Evolutionary conservation across 2,113 vertebrate genomes (phyloP).

Genomic region (Vimba vimba): DNA sequence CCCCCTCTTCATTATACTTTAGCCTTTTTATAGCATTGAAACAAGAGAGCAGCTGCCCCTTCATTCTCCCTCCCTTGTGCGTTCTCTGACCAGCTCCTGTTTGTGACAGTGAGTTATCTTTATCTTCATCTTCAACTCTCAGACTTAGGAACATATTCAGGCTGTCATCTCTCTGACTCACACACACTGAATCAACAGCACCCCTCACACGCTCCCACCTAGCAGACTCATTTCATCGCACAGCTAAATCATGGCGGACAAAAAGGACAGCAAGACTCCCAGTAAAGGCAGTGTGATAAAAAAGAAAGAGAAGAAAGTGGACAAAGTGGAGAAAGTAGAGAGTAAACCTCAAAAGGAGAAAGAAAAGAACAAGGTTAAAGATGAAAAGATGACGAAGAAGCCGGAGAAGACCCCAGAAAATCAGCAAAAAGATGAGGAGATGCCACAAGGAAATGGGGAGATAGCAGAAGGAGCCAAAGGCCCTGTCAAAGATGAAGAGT

Average conservation of each 20-base stretch:
- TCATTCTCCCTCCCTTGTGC: slow-evolving; percentile 48
- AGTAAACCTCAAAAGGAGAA: slow-evolving; percentile 68
- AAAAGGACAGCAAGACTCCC: slow-evolving; percentile 42
- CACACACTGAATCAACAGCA: slow-evolving; percentile 27
- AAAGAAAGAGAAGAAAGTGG: slow-evolving; percentile 66
- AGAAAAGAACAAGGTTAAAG: slow-evolving; percentile 55
- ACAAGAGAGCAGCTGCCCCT: slow-evolving; percentile 60
- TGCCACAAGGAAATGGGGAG: slow-evolving; percentile 44
- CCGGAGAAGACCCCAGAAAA: slow-evolving; percentile 56
- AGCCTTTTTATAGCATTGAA: slow-evolving; percentile 69
- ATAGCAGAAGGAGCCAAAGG: slow-evolving; percentile 57
- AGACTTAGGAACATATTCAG: slow-evolving; percentile 12
- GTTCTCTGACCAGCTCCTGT: slow-evolving; percentile 39
- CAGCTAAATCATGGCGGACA: slow-evolving; percentile 59
- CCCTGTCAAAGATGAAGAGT: slow-evolving; percentile 68
- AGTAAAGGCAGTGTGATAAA: slow-evolving; percentile 34
- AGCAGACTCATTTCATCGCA: background rate
- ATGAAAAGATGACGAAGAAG: slow-evolving; percentile 59
- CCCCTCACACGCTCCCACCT: background rate
- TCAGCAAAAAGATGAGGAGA: slow-evolving; percentile 46
- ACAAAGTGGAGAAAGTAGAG: slow-evolving; percentile 69
- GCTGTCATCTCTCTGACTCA: slow-evolving; percentile 39
- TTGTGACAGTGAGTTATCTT: slow-evolving; percentile 39
- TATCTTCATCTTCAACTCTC: slow-evolving; percentile 47
- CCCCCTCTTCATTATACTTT: slow-evolving; percentile 51